Conservation (phyloP, 2,888 invertebrate genomes). For the Drosophila flavopinicola region DNA sequence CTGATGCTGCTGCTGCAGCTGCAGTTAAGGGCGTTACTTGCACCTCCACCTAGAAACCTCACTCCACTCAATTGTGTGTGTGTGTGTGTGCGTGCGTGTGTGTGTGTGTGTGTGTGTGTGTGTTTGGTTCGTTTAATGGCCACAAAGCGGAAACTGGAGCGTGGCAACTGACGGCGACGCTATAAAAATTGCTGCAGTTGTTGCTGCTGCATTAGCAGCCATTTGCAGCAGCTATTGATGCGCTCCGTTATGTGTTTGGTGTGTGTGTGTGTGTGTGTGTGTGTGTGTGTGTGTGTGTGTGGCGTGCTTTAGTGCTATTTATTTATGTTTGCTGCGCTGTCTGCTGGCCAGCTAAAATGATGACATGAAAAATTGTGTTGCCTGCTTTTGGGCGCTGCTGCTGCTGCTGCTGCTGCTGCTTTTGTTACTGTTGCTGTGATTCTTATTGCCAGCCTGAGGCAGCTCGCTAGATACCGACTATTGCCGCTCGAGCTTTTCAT, state of each 20-base stretch:
- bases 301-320: constrained; percentile 62
- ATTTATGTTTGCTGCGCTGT: constrained; percentile 68
- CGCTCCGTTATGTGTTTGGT: constrained; percentile 9
- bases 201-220: constrained; percentile 74
- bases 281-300: constrained; percentile 27
- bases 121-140: constrained; percentile 68
- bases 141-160: constrained; percentile 77
- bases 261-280: constrained; percentile 14
- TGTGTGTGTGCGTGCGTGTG: constrained; percentile 8
- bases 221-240: constrained; percentile 74
- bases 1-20: constrained; percentile 7
- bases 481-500: constrained; percentile 30
- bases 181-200: constrained; percentile 59
- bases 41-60: constrained; percentile 39
- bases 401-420: constrained; percentile 23
- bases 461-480: constrained; percentile 15
- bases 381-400: constrained; percentile 58
- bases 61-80: constrained; percentile 8
- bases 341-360: constrained; percentile 62
- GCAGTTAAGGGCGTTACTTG: constrained; percentile 49
- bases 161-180: constrained; percentile 58
- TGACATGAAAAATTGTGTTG: constrained; percentile 75
- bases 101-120: constrained; percentile 12
- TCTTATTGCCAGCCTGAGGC: constrained; percentile 37
- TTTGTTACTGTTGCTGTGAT: constrained; percentile 40